Base-by-base conservation (phyloP, 2,113 vertebrate genomes). In the Cepphus grylle region DNA sequence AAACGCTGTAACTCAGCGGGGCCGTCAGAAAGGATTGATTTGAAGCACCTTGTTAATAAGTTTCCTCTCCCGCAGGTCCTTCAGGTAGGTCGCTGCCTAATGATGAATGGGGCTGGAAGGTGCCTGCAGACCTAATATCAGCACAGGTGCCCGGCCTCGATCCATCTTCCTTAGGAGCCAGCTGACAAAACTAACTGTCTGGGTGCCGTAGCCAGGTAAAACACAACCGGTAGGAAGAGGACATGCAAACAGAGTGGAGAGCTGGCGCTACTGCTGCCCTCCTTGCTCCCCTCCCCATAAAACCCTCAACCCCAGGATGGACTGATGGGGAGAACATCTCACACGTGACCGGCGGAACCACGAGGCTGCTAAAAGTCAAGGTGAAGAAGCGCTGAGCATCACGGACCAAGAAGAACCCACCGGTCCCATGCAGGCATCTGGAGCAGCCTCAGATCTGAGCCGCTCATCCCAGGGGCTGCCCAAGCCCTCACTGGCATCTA, bases 21-120 rank as follows among this genome's bases (percentile, higher is more conserved):
- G 81, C 71, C 12, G 0, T 92, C 93, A 82, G 45, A n/a, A 66
- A 77, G 81, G 85, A 93, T 73, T 95, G 96, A 95, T 93, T 82
- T 88, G 79, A 92, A 94, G 82, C 76, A 95, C 67, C 92, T 92
- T 71, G 63, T 92, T 96, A 94, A 95, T 88, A 86, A 93, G 94
- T 86, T 95, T 90, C 86, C 63, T 92, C 50, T 92, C 88, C 80
- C 9, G 8, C 63, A 17, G 47, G 85, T 88, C 94, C 95, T 95
- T 86, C 27, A 6, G 76, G 76, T 86, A 94, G 88, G 96, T 93
- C 92, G 81, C 67, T 86, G 67, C 88, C 85, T 92, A 45, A 70
- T 94, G 92, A 96, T 74, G 71, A 96, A 96, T 86, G 80, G 76
- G 82, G 63, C 82, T 88, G 88, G 86, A 93, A 93, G 86, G 88